Evolutionary conservation across 2,888 invertebrate species (phyloP).

Genomic region (Nudaria mundana): DNA sequence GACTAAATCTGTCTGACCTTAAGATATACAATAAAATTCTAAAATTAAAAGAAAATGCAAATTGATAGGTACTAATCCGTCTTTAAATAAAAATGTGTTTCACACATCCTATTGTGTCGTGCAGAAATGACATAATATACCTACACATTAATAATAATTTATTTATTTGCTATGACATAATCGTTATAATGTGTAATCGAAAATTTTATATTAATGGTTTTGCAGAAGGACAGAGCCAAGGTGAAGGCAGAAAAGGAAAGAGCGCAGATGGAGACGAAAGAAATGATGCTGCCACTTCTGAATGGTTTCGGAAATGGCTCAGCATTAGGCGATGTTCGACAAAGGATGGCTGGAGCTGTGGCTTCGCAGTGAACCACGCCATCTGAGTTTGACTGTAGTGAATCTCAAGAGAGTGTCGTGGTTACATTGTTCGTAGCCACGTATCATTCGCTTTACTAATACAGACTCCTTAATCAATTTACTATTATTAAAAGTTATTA

Average conservation of each 20-base stretch:
- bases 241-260: slow-evolving; percentile 47
- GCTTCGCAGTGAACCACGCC: slow-evolving; percentile 60
- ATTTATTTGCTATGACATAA: too few relatives aligned
- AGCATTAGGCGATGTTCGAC: slow-evolving; percentile 64
- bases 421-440: slow-evolving; percentile 26
- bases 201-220: slow-evolving; percentile 10
- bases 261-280: slow-evolving; percentile 54
- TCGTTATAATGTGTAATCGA: too few relatives aligned
- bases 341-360: slow-evolving; percentile 71
- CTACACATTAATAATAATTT: too few relatives aligned
- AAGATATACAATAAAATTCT: too few relatives aligned
- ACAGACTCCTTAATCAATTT: slow-evolving; percentile 20
- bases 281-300: slow-evolving; percentile 60
- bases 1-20: too few relatives aligned
- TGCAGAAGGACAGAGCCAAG: slow-evolving; percentile 45
- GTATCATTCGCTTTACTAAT: slow-evolving; percentile 19
- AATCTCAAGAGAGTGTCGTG: slow-evolving; percentile 24
- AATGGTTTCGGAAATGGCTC: slow-evolving; percentile 71
- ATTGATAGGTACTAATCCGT: too few relatives aligned
- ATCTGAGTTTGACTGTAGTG: slow-evolving; percentile 20
- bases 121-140: too few relatives aligned
- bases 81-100: too few relatives aligned
- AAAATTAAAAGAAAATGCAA: too few relatives aligned
- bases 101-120: too few relatives aligned
- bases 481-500: slow-evolving; percentile 17